Evolutionary conservation across 2,113 vertebrate species (phyloP).

Genomic region (Laterallus jamaicensis): DNA sequence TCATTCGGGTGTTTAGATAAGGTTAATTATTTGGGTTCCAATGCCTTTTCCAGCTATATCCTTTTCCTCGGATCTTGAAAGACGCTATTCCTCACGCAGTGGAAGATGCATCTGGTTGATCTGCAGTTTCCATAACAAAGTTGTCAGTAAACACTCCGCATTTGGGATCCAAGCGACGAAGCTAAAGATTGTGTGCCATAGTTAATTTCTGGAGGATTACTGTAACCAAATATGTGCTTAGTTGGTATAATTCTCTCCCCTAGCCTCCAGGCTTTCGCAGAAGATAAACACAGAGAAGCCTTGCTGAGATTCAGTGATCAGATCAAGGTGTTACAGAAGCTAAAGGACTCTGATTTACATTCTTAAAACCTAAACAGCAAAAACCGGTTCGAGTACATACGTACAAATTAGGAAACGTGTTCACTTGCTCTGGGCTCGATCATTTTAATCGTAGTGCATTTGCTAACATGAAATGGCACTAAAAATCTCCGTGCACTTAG

Average conservation of each 20-base stretch:
- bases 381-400: not conserved
- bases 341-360: not conserved
- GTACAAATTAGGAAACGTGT: not conserved
- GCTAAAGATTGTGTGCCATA: not conserved
- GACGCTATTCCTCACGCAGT: not conserved
- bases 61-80: not conserved
- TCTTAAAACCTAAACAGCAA: not conserved
- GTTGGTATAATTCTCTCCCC: slow-evolving; percentile 6
- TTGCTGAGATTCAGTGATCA: slow-evolving; percentile 19
- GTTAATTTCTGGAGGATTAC: slow-evolving; percentile 52
- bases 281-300: slow-evolving; percentile 42
- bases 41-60: not conserved
- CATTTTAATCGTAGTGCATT: not conserved
- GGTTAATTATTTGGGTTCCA: slow-evolving; percentile 14
- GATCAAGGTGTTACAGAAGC: slow-evolving; percentile 29
- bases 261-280: slow-evolving; percentile 47
- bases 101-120: not conserved
- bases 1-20: not conserved
- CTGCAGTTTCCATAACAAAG: slow-evolving; percentile 26
- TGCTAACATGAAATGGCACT: not conserved
- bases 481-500: not conserved
- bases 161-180: slow-evolving; percentile 8
- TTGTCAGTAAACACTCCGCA: slow-evolving; percentile 12
- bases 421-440: not conserved
- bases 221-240: slow-evolving; percentile 47